Conservation (phyloP, 2,113 vertebrate genomes). For the Trachemys scripta region DNA sequence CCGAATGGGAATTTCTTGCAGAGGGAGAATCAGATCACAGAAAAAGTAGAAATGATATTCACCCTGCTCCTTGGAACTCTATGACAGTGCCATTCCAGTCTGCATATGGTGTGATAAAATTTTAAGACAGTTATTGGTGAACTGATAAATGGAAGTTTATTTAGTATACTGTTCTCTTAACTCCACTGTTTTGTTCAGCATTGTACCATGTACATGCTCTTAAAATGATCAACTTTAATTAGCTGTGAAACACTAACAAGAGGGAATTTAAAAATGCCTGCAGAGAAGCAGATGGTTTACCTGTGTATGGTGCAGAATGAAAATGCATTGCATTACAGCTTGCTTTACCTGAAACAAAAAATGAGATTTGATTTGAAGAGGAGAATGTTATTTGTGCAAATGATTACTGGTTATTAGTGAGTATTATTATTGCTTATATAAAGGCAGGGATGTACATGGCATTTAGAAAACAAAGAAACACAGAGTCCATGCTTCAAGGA, state of each 20-base stretch:
- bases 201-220: background rate
- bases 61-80: background rate
- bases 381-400: background rate
- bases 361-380: background rate
- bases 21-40: background rate
- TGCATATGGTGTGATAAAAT: background rate
- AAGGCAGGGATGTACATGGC: background rate
- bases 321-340: background rate
- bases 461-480: background rate
- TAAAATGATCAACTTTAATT: conserved; percentile 26
- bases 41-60: background rate
- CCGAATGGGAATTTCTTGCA: background rate
- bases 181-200: background rate
- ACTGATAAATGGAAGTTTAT: background rate
- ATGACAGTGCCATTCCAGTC: background rate
- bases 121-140: background rate
- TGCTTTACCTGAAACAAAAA: conserved; percentile 8
- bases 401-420: background rate
- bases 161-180: background rate
- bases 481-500: background rate
- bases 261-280: conserved; percentile 32
- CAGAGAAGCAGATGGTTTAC: conserved; percentile 5
- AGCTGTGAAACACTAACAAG: conserved; percentile 32
- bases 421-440: background rate
- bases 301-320: background rate